phyloP scores from a whole-genome alignment of 2,888 invertebrate species.

The Minunthozetes semirufus region DNA sequence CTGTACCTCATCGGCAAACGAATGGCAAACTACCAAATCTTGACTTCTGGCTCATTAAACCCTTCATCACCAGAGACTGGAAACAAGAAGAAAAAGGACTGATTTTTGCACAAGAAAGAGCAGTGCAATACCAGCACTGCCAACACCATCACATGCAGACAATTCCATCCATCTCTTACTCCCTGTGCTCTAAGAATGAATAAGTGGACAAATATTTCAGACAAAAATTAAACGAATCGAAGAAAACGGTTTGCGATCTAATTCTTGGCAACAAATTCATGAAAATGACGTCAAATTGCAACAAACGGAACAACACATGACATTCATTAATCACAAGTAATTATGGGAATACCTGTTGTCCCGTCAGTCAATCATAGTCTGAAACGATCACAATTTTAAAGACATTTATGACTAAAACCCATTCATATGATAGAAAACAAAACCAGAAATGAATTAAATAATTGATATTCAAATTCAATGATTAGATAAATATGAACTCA shows the following conservation, averaged over 20 bases:
- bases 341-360: constrained; percentile 7
- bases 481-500: too few species aligned
- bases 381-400: not conserved
- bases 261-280: not conserved
- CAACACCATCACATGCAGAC: constrained; percentile 10
- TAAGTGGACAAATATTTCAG: not conserved
- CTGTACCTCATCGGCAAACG: not conserved
- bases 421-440: not conserved
- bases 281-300: too few species aligned
- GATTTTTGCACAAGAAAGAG: constrained; percentile 11
- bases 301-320: not conserved
- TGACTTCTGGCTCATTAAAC: constrained; percentile 27
- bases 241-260: not conserved
- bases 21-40: constrained; percentile 28
- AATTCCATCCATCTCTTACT: constrained; percentile 24
- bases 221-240: not conserved
- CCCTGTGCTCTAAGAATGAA: not conserved
- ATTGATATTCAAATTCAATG: not conserved
- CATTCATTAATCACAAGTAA: constrained; percentile 9
- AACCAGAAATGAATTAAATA: too few species aligned
- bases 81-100: constrained; percentile 7
- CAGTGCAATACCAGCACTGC: not conserved
- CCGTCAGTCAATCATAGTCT: not conserved
- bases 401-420: not conserved
- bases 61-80: constrained; percentile 26